Conservation (phyloP, 2,888 invertebrate genomes). For the Lamproptera curius region DNA sequence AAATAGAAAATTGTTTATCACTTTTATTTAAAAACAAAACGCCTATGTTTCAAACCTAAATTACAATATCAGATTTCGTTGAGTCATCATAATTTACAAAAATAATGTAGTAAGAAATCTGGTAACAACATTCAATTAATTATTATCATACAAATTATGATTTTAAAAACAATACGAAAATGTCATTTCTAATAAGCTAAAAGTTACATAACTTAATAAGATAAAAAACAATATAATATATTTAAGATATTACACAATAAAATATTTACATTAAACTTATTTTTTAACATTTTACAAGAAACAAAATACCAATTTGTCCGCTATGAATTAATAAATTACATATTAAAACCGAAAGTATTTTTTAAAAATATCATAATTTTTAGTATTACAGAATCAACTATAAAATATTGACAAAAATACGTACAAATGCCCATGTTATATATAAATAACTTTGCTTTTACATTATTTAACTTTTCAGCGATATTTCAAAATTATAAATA, state of each 20-base stretch:
- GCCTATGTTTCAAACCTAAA: neutral
- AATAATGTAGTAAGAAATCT: neutral
- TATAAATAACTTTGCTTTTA: neutral
- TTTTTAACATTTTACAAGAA: too few species aligned
- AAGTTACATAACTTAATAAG: neutral
- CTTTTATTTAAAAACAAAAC: neutral
- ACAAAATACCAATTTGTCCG: too few species aligned
- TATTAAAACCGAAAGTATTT: too few species aligned
- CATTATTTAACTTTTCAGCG: too few species aligned
- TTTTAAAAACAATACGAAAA: neutral
- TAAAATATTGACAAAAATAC: neutral
- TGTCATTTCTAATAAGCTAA: neutral
- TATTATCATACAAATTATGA: conserved; percentile 1
- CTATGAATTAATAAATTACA: too few species aligned
- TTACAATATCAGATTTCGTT: conserved; percentile 5
- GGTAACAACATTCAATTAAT: neutral
- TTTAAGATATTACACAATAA: conserved; percentile 11
- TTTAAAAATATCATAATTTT: too few species aligned
- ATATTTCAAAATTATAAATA: too few species aligned
- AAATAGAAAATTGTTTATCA: neutral
- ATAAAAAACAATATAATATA: conserved; percentile 3
- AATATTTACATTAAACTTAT: neutral
- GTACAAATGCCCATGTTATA: neutral
- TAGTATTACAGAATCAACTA: neutral
- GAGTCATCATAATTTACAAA: conserved; percentile 1